These are phyloP conservation scores for Pipistrellus pygmaeus DNA, from an alignment of 2,797 vertebrate species.

Conservation along the genomic window DNA sequence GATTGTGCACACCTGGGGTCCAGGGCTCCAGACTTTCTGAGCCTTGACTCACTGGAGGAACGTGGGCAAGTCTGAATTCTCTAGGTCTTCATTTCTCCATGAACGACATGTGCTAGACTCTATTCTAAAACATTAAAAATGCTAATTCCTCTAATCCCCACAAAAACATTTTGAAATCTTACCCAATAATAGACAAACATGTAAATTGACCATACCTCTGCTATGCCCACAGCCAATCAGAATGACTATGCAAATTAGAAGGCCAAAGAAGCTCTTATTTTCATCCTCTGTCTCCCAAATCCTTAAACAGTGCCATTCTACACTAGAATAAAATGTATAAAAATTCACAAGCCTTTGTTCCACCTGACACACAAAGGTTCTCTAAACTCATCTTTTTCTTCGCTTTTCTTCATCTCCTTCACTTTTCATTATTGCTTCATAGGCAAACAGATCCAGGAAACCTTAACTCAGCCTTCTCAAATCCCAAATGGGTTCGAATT, in stretches of 20 bases:
- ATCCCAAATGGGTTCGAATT: conserved; percentile 64
- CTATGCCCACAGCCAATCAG: too few species aligned
- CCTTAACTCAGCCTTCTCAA: conserved; percentile 35
- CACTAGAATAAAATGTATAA: background rate
- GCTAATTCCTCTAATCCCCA: too few species aligned
- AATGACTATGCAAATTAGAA: too few species aligned
- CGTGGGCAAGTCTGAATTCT: background rate
- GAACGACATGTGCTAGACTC: too few species aligned
- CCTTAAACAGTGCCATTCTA: rapidly evolving
- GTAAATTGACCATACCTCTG: too few species aligned
- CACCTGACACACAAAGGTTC: background rate
- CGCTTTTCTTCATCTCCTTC: background rate
- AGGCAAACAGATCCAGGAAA: conserved; percentile 43
- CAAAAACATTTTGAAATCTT: too few species aligned
- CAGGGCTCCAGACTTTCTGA: background rate
- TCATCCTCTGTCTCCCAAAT: background rate
- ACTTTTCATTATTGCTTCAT: background rate
- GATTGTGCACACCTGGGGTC: rapidly evolving
- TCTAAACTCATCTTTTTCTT: background rate
- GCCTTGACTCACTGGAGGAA: background rate
- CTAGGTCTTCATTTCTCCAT: background rate
- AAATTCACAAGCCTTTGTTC: background rate
- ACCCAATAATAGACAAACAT: too few species aligned
- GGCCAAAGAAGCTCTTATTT: background rate
- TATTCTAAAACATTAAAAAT: too few species aligned